Base-by-base conservation (phyloP, 2,888 invertebrate genomes). In the Drosophila suboccidentalis region DNA sequence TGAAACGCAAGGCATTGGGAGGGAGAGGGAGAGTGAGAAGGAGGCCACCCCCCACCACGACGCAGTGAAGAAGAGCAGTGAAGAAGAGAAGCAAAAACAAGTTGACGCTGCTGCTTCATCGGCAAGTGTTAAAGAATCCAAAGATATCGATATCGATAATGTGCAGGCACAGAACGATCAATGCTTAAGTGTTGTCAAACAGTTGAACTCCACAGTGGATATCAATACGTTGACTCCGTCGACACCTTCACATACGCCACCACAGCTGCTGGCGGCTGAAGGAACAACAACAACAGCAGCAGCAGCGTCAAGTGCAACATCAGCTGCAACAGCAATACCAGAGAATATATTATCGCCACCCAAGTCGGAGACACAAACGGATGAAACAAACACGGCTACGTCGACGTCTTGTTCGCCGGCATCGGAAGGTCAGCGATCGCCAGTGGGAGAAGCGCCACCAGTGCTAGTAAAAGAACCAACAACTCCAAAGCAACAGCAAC, bases 361-460 rank as follows among this genome's bases (percentile, higher is more conserved):
- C 55, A 92, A 92, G 54, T 91, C 91, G 17, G 92, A 92, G 76
- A 90, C 86, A 10, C 92, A 91, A 83, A 92, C 91, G 15, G 92
- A 92, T 79, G 92, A 90, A 65, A 91, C 91, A 22, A 92, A 90
- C 57, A 91, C 92, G 17, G 90, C 91, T 47, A 90, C 91, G 34
- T 91, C 91, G 44, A 87, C 86, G 4, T 91, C 92, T 0, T 89
- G 91, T 54, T 91, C 91, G 2, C 91, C 92, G 34, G 91, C 90
- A n/a, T 91, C 91, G 2, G 91, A 91, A 54, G 88, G 90, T 34
- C 91, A 91, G 67, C 73, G 90, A 8, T 92, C 92, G 3, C 91
- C 91, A 1, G 57, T 70, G 29, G 72, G 55, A 22, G 65, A 63
- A 47, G 6, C 44, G 32, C 36, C 50, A 39, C 19, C 19, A 43